Evolutionary conservation across 2,888 invertebrate genomes (phyloP).

Genomic region (Crioceris asparagi): DNA sequence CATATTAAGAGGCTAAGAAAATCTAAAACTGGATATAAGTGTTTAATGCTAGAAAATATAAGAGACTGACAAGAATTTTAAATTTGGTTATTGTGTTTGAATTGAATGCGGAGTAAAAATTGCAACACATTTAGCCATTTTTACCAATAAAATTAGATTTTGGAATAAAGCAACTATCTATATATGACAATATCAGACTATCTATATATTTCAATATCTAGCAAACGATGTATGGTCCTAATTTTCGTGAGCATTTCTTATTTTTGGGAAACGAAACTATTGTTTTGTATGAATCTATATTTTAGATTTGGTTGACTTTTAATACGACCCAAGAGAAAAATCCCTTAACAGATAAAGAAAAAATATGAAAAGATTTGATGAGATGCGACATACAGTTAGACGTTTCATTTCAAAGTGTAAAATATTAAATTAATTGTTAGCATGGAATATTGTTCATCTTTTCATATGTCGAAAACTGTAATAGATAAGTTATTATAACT

Average conservation of each 20-base stretch:
- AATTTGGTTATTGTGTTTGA: slow-evolving; percentile 1
- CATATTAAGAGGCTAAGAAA: too few species aligned
- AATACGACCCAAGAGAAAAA: too few species aligned
- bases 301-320: slow-evolving; percentile 2
- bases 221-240: slow-evolving; percentile 1
- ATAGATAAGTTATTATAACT: too few species aligned
- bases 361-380: too few species aligned
- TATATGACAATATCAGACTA: slow-evolving; percentile 3
- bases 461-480: too few species aligned
- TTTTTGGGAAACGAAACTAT: slow-evolving; percentile 6
- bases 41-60: slow-evolving; percentile 5
- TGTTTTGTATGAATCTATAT: slow-evolving; percentile 4
- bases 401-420: too few species aligned
- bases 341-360: too few species aligned
- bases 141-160: not conserved
- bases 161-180: slow-evolving; percentile 1
- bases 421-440: too few species aligned
- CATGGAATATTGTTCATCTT: too few species aligned
- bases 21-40: too few species aligned
- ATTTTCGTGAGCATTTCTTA: slow-evolving; percentile 6
- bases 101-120: slow-evolving; percentile 2
- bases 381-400: too few species aligned
- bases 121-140: not conserved
- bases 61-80: slow-evolving; percentile 3
- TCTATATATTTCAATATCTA: not conserved